Conservation (phyloP, 2,113 vertebrate species). For the Gymnogyps californianus region DNA sequence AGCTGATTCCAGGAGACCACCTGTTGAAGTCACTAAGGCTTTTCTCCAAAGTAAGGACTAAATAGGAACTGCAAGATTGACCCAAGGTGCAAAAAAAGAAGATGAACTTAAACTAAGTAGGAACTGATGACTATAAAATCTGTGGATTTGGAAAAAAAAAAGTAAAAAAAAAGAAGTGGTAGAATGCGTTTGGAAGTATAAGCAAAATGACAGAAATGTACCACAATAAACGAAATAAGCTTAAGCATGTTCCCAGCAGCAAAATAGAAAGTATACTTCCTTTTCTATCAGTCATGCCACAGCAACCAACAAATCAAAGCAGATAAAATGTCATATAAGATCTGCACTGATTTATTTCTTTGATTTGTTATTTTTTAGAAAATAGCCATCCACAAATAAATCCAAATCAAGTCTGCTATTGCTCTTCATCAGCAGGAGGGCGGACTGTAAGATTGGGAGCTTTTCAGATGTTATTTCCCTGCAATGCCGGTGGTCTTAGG, state of each 20-base stretch:
- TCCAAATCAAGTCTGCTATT: background rate
- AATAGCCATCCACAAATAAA: constrained; percentile 36
- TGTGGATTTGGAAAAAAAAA: background rate
- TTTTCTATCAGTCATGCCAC: background rate
- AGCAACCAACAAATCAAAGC: background rate
- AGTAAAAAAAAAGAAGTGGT: background rate
- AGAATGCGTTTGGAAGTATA: background rate
- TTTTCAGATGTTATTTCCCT: constrained; percentile 45
- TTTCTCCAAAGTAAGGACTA: background rate
- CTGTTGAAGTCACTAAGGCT: background rate
- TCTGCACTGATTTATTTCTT: background rate
- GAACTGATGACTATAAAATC: background rate
- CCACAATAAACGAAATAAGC: background rate
- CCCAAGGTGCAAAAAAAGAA: background rate
- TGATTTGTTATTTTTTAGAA: constrained; percentile 13
- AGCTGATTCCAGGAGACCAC: background rate
- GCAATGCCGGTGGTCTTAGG: constrained; percentile 41
- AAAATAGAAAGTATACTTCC: background rate
- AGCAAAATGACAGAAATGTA: background rate
- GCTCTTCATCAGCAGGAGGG: constrained; percentile 26
- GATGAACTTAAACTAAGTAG: background rate
- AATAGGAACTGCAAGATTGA: background rate
- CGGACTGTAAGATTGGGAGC: background rate
- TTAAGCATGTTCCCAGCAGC: background rate
- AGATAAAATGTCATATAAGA: background rate